Evolutionary conservation across 2,113 vertebrate species (phyloP).

Genomic region (Centropus bengalensis): DNA sequence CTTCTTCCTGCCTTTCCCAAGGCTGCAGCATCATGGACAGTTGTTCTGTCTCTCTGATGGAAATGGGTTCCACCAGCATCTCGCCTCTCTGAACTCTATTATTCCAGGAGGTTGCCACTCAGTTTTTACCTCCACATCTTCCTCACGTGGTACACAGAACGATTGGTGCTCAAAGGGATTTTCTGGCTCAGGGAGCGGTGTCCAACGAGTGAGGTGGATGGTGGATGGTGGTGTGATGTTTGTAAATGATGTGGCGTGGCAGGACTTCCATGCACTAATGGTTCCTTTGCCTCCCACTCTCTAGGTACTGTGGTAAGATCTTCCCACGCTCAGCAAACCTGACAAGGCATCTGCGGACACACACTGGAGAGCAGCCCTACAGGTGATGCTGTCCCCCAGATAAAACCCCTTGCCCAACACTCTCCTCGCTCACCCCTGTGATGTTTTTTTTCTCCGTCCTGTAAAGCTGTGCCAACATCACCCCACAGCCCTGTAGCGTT

Average conservation of each 20-base stretch:
- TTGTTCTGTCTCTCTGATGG: too few species aligned
- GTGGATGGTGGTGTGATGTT: neutral
- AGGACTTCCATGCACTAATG: neutral
- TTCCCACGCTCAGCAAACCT: constrained; percentile 98
- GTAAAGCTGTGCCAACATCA: neutral
- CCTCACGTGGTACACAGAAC: accelerated
- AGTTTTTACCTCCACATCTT: accelerated
- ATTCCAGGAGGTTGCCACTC: accelerated
- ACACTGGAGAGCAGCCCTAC: constrained; percentile 98
- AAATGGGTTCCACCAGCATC: neutral
- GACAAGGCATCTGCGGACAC: constrained; percentile 97
- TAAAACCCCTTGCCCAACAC: neutral
- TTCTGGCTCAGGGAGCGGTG: accelerated
- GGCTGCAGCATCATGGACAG: neutral
- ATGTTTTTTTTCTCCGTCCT: neutral
- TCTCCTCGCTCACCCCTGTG: neutral
- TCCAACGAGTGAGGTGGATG: accelerated
- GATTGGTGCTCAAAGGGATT: neutral
- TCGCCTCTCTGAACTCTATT: accelerated
- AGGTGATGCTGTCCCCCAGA: constrained; percentile 76
- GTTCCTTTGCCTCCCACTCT: neutral
- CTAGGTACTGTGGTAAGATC: constrained; percentile 99
- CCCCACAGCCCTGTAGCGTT: neutral
- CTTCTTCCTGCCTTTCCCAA: neutral
- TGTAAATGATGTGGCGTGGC: accelerated